These are phyloP conservation scores for Orthosia gothica DNA, from an alignment of 2,888 invertebrate genomes.

Conservation along the genomic window DNA sequence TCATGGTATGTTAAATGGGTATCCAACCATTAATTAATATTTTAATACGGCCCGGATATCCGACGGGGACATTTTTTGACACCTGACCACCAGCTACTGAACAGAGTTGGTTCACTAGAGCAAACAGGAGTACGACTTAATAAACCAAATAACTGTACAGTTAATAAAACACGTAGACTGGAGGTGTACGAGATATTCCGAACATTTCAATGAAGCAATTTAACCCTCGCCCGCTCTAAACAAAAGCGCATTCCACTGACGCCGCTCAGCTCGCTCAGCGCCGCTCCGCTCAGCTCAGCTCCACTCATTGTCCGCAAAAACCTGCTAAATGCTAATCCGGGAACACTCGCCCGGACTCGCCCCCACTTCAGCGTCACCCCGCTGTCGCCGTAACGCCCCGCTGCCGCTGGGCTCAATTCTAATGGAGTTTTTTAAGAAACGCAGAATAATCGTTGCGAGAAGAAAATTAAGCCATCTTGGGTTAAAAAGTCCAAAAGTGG, in stretches of 20 bases:
- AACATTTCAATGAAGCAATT: constrained; percentile 72
- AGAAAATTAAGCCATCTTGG: constrained; percentile 90
- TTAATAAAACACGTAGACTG: constrained; percentile 54
- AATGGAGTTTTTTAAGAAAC: constrained; percentile 86
- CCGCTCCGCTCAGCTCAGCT: constrained; percentile 59
- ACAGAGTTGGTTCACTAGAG: constrained; percentile 21
- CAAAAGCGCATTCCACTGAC: constrained; percentile 70
- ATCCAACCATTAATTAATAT: too few relatives aligned
- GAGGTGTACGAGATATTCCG: constrained; percentile 55
- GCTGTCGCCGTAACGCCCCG: constrained; percentile 64
- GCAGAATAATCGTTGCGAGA: constrained; percentile 81
- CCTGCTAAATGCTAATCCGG: constrained; percentile 80
- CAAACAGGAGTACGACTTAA: constrained; percentile 48
- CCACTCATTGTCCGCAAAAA: constrained; percentile 75
- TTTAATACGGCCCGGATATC: too few relatives aligned
- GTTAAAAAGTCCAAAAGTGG: constrained; percentile 87
- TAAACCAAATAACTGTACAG: constrained; percentile 61
- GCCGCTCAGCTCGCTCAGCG: constrained; percentile 50
- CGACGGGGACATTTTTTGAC: too few relatives aligned
- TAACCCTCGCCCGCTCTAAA: constrained; percentile 65
- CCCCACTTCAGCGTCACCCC: constrained; percentile 58
- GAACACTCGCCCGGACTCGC: constrained; percentile 68
- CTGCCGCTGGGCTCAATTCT: constrained; percentile 76
- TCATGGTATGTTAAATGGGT: too few relatives aligned
- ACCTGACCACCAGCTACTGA: constrained; percentile 1